Percentiles rank a stretch among this genome's conserved stretches.
phyloP scores from a whole-genome alignment of 2,888 invertebrate genomes.

The Tubulanus polymorphus region DNA sequence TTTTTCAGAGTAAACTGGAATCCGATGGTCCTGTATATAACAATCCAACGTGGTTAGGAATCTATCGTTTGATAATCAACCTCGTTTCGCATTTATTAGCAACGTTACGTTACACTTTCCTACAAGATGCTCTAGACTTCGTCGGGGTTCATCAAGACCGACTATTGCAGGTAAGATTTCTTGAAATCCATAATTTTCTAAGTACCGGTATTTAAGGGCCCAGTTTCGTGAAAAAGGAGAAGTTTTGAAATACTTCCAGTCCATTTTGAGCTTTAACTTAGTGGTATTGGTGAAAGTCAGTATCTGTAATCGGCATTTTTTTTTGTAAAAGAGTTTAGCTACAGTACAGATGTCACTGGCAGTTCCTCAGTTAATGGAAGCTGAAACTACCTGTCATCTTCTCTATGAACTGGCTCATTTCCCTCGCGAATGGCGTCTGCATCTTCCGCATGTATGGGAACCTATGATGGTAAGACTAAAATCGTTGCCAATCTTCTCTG shows the following conservation, averaged over 20 bases:
- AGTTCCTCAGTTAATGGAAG: conserved; percentile 28
- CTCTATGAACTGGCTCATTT: conserved; percentile 38
- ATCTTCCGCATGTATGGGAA: conserved; percentile 40
- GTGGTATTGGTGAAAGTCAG: too few relatives aligned
- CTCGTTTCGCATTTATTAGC: conserved; percentile 43
- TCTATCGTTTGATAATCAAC: conserved; percentile 44
- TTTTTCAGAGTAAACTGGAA: too few relatives aligned
- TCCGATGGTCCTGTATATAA: neutral
- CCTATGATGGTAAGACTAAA: conserved; percentile 42
- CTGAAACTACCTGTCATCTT: conserved; percentile 39
- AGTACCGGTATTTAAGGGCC: too few relatives aligned
- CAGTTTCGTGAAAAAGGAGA: too few relatives aligned
- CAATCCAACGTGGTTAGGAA: conserved; percentile 29
- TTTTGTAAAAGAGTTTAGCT: conserved; percentile 37
- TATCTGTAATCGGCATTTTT: too few relatives aligned
- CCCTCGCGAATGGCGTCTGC: conserved; percentile 45
- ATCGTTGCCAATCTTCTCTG: too few relatives aligned
- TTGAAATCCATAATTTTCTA: too few relatives aligned
- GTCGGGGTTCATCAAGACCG: conserved; percentile 53
- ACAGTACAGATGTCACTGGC: conserved; percentile 24
- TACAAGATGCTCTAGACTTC: conserved; percentile 52
- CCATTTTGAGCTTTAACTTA: too few relatives aligned
- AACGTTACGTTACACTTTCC: conserved; percentile 46
- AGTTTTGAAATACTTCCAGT: too few relatives aligned
- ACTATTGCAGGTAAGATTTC: conserved; percentile 47